phyloP scores from a whole-genome alignment of 2,888 invertebrate species.

The Lasioglossum villosulum region DNA sequence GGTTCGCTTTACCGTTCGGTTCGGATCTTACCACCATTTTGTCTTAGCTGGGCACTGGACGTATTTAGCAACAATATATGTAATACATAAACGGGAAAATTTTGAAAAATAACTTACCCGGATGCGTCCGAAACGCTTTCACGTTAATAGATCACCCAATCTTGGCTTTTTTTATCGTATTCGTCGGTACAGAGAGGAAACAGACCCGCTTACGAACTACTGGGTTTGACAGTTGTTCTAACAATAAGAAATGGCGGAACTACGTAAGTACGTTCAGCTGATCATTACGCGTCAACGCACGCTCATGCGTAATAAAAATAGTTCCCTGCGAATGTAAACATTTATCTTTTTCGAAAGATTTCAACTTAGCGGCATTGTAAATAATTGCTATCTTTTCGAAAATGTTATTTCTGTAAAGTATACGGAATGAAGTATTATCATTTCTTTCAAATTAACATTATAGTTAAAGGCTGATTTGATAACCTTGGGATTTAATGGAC shows the following conservation, averaged over 20 bases:
- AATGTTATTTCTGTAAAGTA: not conserved
- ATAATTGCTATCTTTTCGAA: not conserved
- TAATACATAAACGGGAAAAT: not conserved
- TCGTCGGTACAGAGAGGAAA: constrained; percentile 70
- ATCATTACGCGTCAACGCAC: constrained; percentile 67
- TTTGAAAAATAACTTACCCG: constrained; percentile 76
- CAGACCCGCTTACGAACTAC: constrained; percentile 63
- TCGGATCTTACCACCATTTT: constrained; percentile 46
- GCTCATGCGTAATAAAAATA: constrained; percentile 64
- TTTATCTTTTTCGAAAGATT: not conserved
- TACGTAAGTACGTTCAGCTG: constrained; percentile 72
- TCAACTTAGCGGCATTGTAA: not conserved
- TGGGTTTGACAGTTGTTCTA: constrained; percentile 77
- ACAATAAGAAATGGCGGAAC: constrained; percentile 78
- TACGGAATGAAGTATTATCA: not conserved
- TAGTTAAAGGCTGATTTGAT: not conserved
- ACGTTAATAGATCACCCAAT: constrained; percentile 79
- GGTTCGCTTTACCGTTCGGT: not conserved
- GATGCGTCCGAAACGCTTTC: constrained; percentile 82
- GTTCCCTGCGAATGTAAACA: constrained; percentile 49
- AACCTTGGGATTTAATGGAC: not conserved
- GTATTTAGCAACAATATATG: constrained; percentile 1
- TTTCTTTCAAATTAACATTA: not conserved
- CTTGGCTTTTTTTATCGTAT: constrained; percentile 72
- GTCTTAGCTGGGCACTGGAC: constrained; percentile 22